phyloP scores from a whole-genome alignment of 2,888 invertebrate genomes.

The Sturmia bella region DNA sequence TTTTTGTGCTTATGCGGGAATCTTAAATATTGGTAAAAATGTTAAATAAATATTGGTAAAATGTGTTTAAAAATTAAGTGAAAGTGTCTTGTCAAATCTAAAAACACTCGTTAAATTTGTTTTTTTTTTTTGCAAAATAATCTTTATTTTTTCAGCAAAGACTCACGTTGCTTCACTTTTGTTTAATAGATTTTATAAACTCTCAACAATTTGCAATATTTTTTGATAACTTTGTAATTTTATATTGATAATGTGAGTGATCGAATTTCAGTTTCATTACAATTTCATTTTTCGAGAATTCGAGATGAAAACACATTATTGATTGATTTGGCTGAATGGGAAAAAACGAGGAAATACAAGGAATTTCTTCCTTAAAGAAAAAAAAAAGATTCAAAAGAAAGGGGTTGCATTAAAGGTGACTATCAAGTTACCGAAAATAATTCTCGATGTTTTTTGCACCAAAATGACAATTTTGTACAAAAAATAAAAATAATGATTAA shows the following conservation, averaged over 20 bases:
- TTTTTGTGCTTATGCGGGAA: no score
- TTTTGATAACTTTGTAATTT: conserved; percentile 26
- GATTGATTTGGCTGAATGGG: conserved; percentile 50
- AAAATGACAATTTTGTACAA: conserved; percentile 48
- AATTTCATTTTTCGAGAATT: conserved; percentile 13
- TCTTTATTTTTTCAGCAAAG: no score
- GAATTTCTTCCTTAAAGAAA: no score
- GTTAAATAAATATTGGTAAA: no score
- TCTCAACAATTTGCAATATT: not conserved
- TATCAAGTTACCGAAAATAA: conserved; percentile 48
- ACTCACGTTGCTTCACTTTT: no score
- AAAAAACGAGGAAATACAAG: no score
- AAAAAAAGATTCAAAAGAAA: conserved; percentile 6
- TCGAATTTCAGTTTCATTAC: conserved; percentile 42
- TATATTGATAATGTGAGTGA: conserved; percentile 49
- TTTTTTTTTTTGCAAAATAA: not conserved
- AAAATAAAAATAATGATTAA: conserved; percentile 54
- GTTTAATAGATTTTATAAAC: no score
- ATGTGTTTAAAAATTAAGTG: no score
- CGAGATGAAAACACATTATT: conserved; percentile 14
- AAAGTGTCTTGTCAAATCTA: no score
- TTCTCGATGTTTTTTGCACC: conserved; percentile 27
- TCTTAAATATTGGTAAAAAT: no score
- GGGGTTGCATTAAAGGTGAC: conserved; percentile 47
- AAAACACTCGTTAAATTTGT: no score